phyloP scores from a whole-genome alignment of 2,797 vertebrate genomes.

The Sparidentex hasta region DNA sequence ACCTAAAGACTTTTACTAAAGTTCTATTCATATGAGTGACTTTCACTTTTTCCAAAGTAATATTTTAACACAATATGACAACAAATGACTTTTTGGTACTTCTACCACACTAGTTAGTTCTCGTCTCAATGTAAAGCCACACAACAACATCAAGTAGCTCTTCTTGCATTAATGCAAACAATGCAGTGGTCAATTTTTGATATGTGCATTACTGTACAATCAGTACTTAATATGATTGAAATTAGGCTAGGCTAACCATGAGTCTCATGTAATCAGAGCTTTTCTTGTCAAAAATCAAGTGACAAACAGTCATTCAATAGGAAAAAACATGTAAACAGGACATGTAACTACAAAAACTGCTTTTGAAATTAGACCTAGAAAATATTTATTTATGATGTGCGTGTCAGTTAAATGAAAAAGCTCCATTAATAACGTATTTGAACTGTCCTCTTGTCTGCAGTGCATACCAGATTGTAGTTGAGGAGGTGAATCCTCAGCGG shows the following conservation, averaged over 20 bases:
- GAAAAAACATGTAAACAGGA: neutral
- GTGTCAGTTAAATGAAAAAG: neutral
- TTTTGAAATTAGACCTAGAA: neutral
- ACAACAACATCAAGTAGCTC: neutral
- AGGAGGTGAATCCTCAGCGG: constrained; percentile 92
- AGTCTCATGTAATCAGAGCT: neutral
- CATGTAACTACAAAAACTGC: neutral
- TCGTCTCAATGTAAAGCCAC: neutral
- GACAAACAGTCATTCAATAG: constrained; percentile 12
- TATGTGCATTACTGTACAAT: neutral
- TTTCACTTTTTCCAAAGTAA: too few relatives aligned
- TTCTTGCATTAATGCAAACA: neutral
- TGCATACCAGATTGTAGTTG: constrained; percentile 97
- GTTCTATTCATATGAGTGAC: too few relatives aligned
- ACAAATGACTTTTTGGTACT: too few relatives aligned
- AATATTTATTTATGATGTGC: neutral
- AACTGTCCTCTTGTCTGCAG: constrained; percentile 73
- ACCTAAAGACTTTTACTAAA: too few relatives aligned
- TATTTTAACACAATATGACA: too few relatives aligned
- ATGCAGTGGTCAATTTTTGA: neutral
- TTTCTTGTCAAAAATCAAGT: neutral
- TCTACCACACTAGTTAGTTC: too few relatives aligned
- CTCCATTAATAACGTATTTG: neutral
- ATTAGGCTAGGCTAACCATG: neutral
- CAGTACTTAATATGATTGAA: neutral